Evolutionary conservation across 2,113 vertebrate species (phyloP).

Genomic region (Halcyon senegalensis): DNA sequence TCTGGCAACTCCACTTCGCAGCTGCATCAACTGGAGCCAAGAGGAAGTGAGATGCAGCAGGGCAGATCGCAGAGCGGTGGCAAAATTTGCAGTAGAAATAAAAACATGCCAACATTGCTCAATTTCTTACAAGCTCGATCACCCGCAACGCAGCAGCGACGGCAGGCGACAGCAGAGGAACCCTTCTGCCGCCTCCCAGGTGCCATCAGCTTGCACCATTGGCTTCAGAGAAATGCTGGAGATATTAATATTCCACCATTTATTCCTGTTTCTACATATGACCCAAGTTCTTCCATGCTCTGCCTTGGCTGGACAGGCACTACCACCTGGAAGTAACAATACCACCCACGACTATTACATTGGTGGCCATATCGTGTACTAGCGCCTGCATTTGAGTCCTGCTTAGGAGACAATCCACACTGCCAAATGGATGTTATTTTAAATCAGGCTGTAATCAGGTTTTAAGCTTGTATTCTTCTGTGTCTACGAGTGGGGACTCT

Average conservation of each 20-base stretch:
- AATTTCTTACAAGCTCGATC: neutral
- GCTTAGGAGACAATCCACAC: neutral
- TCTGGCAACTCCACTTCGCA: neutral
- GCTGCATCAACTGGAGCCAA: neutral
- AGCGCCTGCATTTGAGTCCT: neutral
- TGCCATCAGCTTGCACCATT: neutral
- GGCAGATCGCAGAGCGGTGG: neutral
- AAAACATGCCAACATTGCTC: conserved; percentile 16
- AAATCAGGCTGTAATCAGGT: neutral
- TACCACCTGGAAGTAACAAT: neutral
- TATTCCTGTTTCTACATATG: neutral
- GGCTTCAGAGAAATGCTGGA: neutral
- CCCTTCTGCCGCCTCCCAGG: neutral
- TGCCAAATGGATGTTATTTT: neutral
- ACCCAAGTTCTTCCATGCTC: accelerated
- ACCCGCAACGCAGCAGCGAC: neutral
- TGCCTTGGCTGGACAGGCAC: neutral
- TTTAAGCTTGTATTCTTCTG: neutral
- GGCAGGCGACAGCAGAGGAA: neutral
- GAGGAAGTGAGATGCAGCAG: neutral
- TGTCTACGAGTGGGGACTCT: accelerated
- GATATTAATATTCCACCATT: neutral
- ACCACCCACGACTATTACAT: accelerated
- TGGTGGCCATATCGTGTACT: accelerated
- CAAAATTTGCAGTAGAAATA: neutral